Evolutionary conservation across 2,888 invertebrate genomes (phyloP), one percentile per base, ranked within the genome.

Genomic region (Dolichomitus sp.): DNA sequence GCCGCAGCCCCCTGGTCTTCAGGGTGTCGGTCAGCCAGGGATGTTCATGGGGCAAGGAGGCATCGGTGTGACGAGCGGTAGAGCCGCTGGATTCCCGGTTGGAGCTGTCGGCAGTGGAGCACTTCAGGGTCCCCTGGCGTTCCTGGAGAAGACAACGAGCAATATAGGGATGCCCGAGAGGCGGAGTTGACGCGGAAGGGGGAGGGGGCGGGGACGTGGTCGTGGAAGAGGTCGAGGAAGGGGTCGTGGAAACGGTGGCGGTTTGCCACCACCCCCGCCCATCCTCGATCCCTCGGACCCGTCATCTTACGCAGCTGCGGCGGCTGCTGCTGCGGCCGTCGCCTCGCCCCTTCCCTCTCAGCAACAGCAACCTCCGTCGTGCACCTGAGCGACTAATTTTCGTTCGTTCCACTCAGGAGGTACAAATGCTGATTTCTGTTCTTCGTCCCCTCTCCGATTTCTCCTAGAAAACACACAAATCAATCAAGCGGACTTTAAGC

Each of bases 151-250:
- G 95, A 98, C 98, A 86, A 97, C 98, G 90, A 97, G 97, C 94
- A 98, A 97, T 94, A 98, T 98, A 95, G 98, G 98, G 79, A 95
- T 98, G 95, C 96, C 97, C 72, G 97, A 97, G 93, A 96, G 97
- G 93, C 94, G 97, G 88, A 97, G 97, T 97, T 97, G 97, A 97
- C 97, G 97, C 95, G 97, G 97, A 95, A 96, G 97, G 94, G 97
- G 97, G 96, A 97, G 97, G 97, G 97, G 97, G 95, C 96, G 95
- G 91, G 95, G 95, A 92, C 94, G 95, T 93, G 95, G 95, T 93
- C 94, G 97, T 95, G 97, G 97, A 90, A 95, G 97, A 94, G 97
- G 97, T 94, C 95, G 96, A 93, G 96, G 96, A 94, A 95, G 97
- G 95, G 97, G 97, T 93, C 96, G 97, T 94, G 97, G 97, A 94